These are phyloP conservation scores for Geophilus truncorum DNA, from an alignment of 2,888 invertebrate genomes.

Conservation along the genomic window DNA sequence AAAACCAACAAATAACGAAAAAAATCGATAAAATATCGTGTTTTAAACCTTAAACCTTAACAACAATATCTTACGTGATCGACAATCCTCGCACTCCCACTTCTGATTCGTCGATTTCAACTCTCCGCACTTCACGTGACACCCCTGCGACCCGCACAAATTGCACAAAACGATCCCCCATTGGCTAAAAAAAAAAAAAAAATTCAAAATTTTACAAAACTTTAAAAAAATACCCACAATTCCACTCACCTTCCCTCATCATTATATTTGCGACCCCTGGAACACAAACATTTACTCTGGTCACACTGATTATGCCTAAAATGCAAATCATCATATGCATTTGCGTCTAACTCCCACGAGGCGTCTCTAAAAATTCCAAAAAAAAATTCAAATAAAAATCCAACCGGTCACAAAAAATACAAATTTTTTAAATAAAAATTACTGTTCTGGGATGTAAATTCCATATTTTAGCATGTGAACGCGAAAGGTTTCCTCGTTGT, in stretches of 20 bases:
- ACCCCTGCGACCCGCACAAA: conserved; percentile 56
- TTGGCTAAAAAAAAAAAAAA: conserved; percentile 43
- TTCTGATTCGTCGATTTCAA: conserved; percentile 48
- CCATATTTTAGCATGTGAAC: conserved; percentile 61
- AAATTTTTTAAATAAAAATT: conserved; percentile 43
- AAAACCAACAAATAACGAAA: too few species aligned
- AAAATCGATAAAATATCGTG: too few species aligned
- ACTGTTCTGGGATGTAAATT: conserved; percentile 75
- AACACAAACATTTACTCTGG: conserved; percentile 60
- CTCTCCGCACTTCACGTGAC: conserved; percentile 53
- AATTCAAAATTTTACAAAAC: too few species aligned
- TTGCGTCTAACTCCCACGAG: conserved; percentile 71
- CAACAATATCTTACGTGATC: too few species aligned
- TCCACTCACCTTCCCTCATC: neutral
- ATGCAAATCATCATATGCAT: conserved; percentile 67
- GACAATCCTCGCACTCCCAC: conserved; percentile 53
- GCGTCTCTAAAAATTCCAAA: conserved; percentile 78
- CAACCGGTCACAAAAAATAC: too few species aligned
- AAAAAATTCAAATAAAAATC: too few species aligned
- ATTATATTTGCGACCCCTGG: conserved; percentile 52
- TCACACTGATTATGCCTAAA: conserved; percentile 60
- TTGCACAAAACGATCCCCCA: conserved; percentile 56
- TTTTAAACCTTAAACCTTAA: too few species aligned
- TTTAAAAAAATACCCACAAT: too few species aligned
- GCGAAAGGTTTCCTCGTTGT: conserved; percentile 62